Base-by-base conservation (phyloP, 2,888 invertebrate genomes). In the Latrodectus hesperus region DNA sequence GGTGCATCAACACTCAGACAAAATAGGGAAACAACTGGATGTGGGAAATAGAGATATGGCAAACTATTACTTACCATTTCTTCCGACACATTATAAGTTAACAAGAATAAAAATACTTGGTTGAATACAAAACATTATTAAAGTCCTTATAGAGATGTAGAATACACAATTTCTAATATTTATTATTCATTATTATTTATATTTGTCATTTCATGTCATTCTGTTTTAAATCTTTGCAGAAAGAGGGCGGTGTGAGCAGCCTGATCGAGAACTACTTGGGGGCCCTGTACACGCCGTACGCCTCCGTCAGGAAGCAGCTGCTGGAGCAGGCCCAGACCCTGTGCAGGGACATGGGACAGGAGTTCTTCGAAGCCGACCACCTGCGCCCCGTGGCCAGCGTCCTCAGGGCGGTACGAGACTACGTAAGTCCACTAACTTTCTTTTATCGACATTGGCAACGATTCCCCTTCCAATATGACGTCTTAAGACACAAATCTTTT, bases 301-400 rank as follows among this genome's bases (percentile, higher is more conserved):
- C 93, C 89, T 93, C 93, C 91, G 94, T 94, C 86, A 93, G 93
- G 91, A 93, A 94, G 91, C 93, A 94, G 91, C 93, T 95, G 91
- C 93, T 95, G 90, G 93, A 95, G 82, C 95, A 95, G 93, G 95
- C 95, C 80, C 11, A 65, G n/a, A 16, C 70, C 38, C n/a, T 79
- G 9, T 81, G 76, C 53, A 51, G 60, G 51, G 67, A 51, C 26
- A 52, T 67, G 14, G 81, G 72, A 2, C 53, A 60, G 17, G 86
- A 86, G n/a, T 71, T 72, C 8, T 81, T 86, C 67, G 86, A 86
- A 26, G 80, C 86, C 2, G 80, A 86, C 26, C 65, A 65, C 22
- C 81, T 86, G 2, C 68, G 81, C 11, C 86, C 86, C 49, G 76
- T 76, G 3, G 76, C 86, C 16, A 51, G 74, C 0, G 14, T 86